Evolutionary conservation across 2,113 vertebrate species (phyloP).

Genomic region (Periophthalmodon schlosseri): DNA sequence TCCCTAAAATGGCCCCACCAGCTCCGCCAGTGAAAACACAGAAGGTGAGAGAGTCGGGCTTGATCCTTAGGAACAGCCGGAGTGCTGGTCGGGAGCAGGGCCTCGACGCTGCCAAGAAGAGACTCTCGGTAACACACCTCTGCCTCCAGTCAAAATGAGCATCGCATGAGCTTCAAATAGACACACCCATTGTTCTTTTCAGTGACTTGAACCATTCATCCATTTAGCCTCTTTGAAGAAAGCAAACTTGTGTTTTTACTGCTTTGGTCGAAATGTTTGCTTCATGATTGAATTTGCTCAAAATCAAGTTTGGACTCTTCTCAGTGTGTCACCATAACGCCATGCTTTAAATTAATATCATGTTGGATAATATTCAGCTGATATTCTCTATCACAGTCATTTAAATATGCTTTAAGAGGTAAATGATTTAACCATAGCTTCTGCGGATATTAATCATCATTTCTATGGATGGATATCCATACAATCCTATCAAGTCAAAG

Average conservation of each 20-base stretch:
- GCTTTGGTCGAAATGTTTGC: conserved; percentile 29
- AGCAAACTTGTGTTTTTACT: conserved; percentile 40
- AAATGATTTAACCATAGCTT: no score
- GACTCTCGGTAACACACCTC: conserved; percentile 79
- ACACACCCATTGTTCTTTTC: conserved; percentile 59
- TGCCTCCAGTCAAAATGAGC: conserved; percentile 72
- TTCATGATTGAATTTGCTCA: not conserved
- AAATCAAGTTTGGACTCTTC: conserved; percentile 44
- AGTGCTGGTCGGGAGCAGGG: conserved; percentile 68
- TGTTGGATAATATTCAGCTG: not conserved
- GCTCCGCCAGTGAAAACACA: conserved; percentile 79
- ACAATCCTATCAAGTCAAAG: no score
- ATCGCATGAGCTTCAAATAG: conserved; percentile 79
- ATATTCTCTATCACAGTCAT: not conserved
- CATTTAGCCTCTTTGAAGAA: conserved; percentile 64
- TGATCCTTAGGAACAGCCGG: conserved; percentile 79
- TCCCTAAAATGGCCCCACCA: conserved; percentile 74
- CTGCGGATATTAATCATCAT: no score
- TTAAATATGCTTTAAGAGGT: not conserved
- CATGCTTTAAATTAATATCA: conserved; percentile 3
- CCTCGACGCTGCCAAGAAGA: conserved; percentile 72
- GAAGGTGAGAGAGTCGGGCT: conserved; percentile 79
- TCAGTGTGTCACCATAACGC: conserved; percentile 33
- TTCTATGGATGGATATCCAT: no score
- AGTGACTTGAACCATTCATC: conserved; percentile 70